Evolutionary conservation across 1,140 invertebrate species (phyloP), one percentile per base, ranked within the genome.

Genomic region (Bicyclus anynana): DNA sequence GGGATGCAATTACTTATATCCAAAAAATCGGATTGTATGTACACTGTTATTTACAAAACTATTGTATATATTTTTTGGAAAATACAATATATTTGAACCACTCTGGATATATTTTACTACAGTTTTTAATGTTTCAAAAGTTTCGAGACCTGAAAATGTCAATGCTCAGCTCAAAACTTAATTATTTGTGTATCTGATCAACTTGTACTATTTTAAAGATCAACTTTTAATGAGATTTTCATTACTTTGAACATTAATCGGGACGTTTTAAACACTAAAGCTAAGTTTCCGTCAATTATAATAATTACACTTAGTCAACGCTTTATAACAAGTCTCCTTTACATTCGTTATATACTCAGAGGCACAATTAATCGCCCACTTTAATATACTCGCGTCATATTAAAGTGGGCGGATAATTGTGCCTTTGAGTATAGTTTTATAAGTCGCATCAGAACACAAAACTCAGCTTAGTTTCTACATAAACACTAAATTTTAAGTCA

Each of bases 401-500:
- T n/a, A n/a, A n/a, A n/a, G n/a, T n/a, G n/a, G n/a, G 7, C 23
- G 23, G 23, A n/a, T 33, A 33, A 33, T 7, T 33, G 1, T 33
- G 7, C 12, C 4, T 38, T 38, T 38, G 37, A n/a, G n/a, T 38
- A 16, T 14, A 14, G 16, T 38, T 17, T 10, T 14, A 38, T 38
- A 7, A 2, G 13, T n/a, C n/a, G n/a, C n/a, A n/a, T n/a, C n/a
- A n/a, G 26, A 14, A 47, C 46, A 53, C 44, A 53, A 59, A 54
- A 14, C 56, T 26, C 37, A 18, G 2, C 37, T 38, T 42, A 35
- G 29, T 14, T 42, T 56, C 17, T 49, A 48, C 12, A 49, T 56
- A 56, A 40, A 57, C 42, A 50, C 23, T 42, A 57, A 48, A 35
- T 10, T 49, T 38, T 48, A 57, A 50, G 47, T 48, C 53, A 44